Base-by-base conservation (phyloP, 2,797 vertebrate species). In the Hippocampus kuda region DNA sequence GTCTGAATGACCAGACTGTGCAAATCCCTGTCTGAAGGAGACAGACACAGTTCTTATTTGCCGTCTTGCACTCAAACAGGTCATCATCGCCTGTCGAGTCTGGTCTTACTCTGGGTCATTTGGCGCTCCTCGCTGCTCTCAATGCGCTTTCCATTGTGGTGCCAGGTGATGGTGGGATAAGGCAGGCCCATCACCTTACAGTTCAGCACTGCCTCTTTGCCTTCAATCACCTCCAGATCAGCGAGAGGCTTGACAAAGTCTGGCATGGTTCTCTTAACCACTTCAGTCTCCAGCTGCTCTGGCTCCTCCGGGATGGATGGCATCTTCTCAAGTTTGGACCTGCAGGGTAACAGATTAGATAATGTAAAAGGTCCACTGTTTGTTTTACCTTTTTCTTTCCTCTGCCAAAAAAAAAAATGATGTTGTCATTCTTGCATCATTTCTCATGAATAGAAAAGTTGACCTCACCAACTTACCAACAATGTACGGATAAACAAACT, bases 301-400 rank as follows among this genome's bases (percentile, higher is more conserved):
- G 95, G 94, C 75, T 98, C 95, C 84, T 98, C 96, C 0, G 95
- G 94, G 71, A 98, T 98, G 48, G 96, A 98, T 0, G 96, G 96
- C 96, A 98, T 98, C 91, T 98, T 98, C 83, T 98, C 96, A 77
- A 98, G 75, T 82, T 94, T 98, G 1, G 93, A 91, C 84, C 96
- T 97, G 81, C 4, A 69, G 49, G 54, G n/a, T 49, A 30, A n/a
- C 4, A 65, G 30, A 12, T 60, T 2, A 16, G n/a, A 30, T 8
- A 38, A 18, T 34, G 12, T 2, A 20, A 34, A 61, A 22, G 30
- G 10, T 20, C 7, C 30, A 61, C 27, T 16, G 27, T 38, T 61
- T 12, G 20, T 34, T 18, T 61, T 7, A 38, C 34, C 13, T 59
- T 57, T 13, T 27, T 5, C 11, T 57, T 27, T 11, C 22, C n/a